A percentile compares a stretch with the other conserved stretches of the same genome.
phyloP scores from a whole-genome alignment of 2,113 vertebrate species.

The Toxostoma redivivum region DNA sequence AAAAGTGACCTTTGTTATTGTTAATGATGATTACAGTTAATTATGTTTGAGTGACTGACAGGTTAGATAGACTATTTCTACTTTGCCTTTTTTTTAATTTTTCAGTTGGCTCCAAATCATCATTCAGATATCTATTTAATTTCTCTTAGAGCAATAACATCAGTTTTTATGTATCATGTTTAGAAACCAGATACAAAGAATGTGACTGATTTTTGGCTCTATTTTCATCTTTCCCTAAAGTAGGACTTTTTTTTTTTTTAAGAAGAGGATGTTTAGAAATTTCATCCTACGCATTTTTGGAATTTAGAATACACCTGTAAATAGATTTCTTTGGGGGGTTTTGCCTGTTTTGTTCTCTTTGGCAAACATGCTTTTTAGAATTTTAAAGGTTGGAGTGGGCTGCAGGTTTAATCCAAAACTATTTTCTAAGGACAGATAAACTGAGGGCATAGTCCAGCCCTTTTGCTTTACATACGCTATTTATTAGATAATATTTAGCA shows the following conservation, averaged over 20 bases:
- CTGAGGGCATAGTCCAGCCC: conserved; percentile 66
- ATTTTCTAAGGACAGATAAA: conserved; percentile 47
- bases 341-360: neutral
- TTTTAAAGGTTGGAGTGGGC: conserved; percentile 40
- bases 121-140: neutral
- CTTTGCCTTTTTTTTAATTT: neutral
- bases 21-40: neutral
- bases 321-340: neutral
- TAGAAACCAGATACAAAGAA: neutral
- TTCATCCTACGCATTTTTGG: neutral
- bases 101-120: neutral
- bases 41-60: neutral
- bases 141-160: too few species aligned
- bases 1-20: neutral
- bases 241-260: neutral
- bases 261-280: neutral
- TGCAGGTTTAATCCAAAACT: conserved; percentile 60
- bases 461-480: conserved; percentile 77
- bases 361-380: conserved; percentile 12
- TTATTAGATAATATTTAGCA: conserved; percentile 66
- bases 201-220: neutral
- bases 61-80: neutral
- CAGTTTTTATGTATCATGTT: neutral
- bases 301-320: neutral
- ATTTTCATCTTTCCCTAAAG: neutral